Evolutionary conservation across 2,797 vertebrate genomes (phyloP), one percentile per base, ranked within the genome.

Genomic region (Mionectes olivaceus): DNA sequence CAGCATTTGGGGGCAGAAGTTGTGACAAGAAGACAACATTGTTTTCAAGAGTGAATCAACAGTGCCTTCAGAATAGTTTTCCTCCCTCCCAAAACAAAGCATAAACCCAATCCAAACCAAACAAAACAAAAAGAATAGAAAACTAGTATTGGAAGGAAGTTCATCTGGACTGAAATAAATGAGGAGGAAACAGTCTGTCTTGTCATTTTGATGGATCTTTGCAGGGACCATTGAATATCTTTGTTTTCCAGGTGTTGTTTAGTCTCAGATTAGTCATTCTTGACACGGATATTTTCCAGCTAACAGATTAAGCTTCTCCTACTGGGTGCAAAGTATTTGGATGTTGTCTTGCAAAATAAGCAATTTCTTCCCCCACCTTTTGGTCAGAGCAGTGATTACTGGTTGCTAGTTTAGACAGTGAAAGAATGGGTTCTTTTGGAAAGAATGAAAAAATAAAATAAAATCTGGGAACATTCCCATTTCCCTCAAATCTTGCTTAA

Each of bases 151-250:
- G 63, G 30, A 82, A 68, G 44, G 23, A 84, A 63, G 19, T 52
- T 67, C 11, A 19, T 63, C 30, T 56, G 50, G 25, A 60, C 56
- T 64, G 57, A 79, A 90, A 39, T 11, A 75, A 55, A 79, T 37
- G 57, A 87, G 39, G 23, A 71, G 50, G 37, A 56, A 79, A 59
- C 16, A 44, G n/a, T 13, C 19, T 50, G 30, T 50, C 39, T 63
- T 82, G 75, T 68, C 44, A 67, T 92, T 88, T 67, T 80, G 88
- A 85, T 74, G 76, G 68, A 67, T 74, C 46, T 52, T 52, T 78
- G 37, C 57, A 61, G 21, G 46, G 28, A 93, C 19, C 21, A 57
- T 28, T 59, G 53, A 74, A 43, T 91, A 60, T 64, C 46, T 86
- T 86, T 1, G 11, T 85, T 87, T 85, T 90, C 41, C 69, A 68